Evolutionary conservation across 2,113 vertebrate genomes (phyloP), one percentile per base, ranked within the genome.

Genomic region (Myodes glareolus): DNA sequence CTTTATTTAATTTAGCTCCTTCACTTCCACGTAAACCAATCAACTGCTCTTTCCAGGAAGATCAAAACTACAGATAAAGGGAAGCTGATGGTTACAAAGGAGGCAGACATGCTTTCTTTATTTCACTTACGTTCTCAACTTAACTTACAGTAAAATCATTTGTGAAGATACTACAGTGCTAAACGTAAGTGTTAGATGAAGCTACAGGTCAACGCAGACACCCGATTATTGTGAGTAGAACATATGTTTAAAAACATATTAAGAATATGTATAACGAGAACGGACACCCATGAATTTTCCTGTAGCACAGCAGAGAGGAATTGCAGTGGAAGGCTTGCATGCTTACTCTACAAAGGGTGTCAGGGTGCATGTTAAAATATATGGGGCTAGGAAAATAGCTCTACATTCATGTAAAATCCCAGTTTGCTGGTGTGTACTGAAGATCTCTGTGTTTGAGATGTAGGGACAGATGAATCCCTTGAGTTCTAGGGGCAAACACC

Each of bases 1-100:
- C 36, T 42, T 88, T 50, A 88, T 84, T 95, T 96, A 92, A 92
- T 96, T 95, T 95, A 88, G 70, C 50, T 10, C 63, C 47, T 93
- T 97, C 29, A 63, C 39, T 95, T 96, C 84, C 70, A 92, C 85
- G 75, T 93, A 94, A 92, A 72, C 33, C 3, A 33, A 25, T 72
- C 23, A 58, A 31, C 5, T 52, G 1, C 25, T 88, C 75, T 70
- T 97, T 97, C 91, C 63, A 84, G 80, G 76, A 95, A 94, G 47
- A 95, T 52, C 55, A 90, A 88, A 94, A 73, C 2, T 2, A 11
- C 3, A 87, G 58, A 3, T 78, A 85, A 85, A 21, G 25, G 23
- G 21, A 90, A 70, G 45, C 3, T 29, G 55, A 75, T 21, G 12
- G 55, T 39, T 68, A 92, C 58, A 33, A 88, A 52, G 33, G 65